Evolutionary conservation across 2,113 vertebrate species (phyloP).

Genomic region (Protobothrops mucrosquamatus): DNA sequence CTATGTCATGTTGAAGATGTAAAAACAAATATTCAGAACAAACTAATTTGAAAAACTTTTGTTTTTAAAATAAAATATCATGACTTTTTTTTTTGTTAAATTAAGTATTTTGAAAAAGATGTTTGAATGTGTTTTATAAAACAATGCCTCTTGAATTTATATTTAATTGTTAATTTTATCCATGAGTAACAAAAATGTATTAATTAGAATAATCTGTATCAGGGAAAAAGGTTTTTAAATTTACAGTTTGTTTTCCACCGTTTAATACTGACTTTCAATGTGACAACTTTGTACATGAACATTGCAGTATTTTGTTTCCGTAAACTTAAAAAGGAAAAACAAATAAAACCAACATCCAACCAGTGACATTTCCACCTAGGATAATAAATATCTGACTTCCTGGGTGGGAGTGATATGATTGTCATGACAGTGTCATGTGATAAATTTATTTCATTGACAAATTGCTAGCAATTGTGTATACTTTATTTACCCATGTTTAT

Average conservation of each 20-base stretch:
- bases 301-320: conserved; percentile 77
- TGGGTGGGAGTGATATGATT: conserved; percentile 78
- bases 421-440: conserved; percentile 86
- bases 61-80: conserved; percentile 36
- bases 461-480: conserved; percentile 77
- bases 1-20: conserved; percentile 37
- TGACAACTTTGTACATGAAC: conserved; percentile 72
- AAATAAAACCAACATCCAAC: conserved; percentile 12
- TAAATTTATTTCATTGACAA: conserved; percentile 81
- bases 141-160: conserved; percentile 39
- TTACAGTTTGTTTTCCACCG: conserved; percentile 65
- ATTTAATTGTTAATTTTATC: conserved; percentile 26
- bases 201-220: neutral
- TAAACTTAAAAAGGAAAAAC: conserved; percentile 48
- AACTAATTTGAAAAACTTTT: conserved; percentile 36
- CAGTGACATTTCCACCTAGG: conserved; percentile 74
- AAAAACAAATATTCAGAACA: neutral
- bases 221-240: conserved; percentile 27
- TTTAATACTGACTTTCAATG: conserved; percentile 72
- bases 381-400: conserved; percentile 55
- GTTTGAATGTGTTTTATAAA: conserved; percentile 53
- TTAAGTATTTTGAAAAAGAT: conserved; percentile 39
- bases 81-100: conserved; percentile 43
- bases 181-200: neutral
- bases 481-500: conserved; percentile 71